These are phyloP conservation scores for Philonicus albiceps DNA, from an alignment of 2,888 invertebrate species.

Conservation along the genomic window DNA sequence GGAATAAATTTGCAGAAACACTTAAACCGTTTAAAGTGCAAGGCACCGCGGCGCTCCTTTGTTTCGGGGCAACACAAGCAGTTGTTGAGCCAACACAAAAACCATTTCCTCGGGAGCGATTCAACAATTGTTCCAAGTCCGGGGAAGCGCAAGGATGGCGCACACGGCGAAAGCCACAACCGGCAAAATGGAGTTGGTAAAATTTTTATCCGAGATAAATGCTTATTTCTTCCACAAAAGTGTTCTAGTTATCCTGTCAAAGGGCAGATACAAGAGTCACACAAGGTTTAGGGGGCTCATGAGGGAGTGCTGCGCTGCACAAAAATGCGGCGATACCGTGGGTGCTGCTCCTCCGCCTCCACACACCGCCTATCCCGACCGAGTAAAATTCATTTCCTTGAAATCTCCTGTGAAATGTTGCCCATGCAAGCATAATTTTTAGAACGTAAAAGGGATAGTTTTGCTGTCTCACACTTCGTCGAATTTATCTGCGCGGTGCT, in stretches of 20 bases:
- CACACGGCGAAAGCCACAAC: background rate
- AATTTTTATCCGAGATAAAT: slow-evolving; percentile 5
- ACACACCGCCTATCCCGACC: background rate
- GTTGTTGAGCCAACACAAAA: background rate
- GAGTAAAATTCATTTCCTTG: slow-evolving; percentile 33
- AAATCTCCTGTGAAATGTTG: slow-evolving; percentile 30
- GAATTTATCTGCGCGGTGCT: slow-evolving; percentile 6
- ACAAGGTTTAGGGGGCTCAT: background rate
- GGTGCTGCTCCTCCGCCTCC: background rate
- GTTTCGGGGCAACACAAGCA: background rate
- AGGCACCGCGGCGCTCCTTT: background rate
- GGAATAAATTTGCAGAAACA: background rate
- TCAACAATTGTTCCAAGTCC: background rate
- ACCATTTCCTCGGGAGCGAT: background rate
- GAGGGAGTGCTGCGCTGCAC: background rate
- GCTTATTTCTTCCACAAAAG: slow-evolving; percentile 4
- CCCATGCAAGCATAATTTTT: slow-evolving; percentile 37
- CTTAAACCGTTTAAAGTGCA: background rate
- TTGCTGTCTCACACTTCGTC: slow-evolving; percentile 30
- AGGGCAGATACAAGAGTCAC: slow-evolving; percentile 4
- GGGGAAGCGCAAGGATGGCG: background rate
- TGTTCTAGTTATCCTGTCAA: slow-evolving; percentile 8
- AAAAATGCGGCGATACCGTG: background rate
- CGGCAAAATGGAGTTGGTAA: background rate
- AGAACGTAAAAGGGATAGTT: slow-evolving; percentile 34